Conservation (phyloP, 1,140 invertebrate species). For the Scaptomyza hsui region DNA sequence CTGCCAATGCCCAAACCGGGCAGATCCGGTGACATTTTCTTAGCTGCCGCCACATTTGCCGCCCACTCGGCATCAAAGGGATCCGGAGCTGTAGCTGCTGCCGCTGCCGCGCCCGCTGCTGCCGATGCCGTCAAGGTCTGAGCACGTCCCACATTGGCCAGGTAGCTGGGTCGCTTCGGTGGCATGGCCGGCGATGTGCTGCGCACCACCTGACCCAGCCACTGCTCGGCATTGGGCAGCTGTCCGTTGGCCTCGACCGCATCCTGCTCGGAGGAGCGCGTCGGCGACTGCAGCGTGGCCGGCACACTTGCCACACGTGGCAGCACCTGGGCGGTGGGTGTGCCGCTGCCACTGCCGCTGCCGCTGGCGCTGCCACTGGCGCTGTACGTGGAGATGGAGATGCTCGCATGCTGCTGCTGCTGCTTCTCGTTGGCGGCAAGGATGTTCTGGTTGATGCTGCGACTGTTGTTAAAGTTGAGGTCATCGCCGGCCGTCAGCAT, state of each 20-base stretch:
- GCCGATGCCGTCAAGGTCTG: slow-evolving; percentile 85
- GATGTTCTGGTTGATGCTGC: slow-evolving; percentile 86
- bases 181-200: slow-evolving; percentile 84
- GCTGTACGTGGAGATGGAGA: slow-evolving; percentile 52
- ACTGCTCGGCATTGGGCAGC: slow-evolving; percentile 90
- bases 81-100: slow-evolving; percentile 84
- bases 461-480: slow-evolving; percentile 85
- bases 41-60: slow-evolving; percentile 81
- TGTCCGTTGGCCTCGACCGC: slow-evolving; percentile 15
- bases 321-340: slow-evolving; percentile 61
- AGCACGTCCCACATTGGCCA: slow-evolving; percentile 86
- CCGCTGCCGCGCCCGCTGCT: slow-evolving; percentile 59
- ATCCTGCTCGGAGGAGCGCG: slow-evolving; percentile 51
- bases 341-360: slow-evolving; percentile 46
- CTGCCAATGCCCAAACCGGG: slow-evolving; percentile 42
- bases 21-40: slow-evolving; percentile 75
- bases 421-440: slow-evolving; percentile 81
- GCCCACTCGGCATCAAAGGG: slow-evolving; percentile 96
- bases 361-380: slow-evolving; percentile 45
- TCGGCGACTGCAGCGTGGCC: slow-evolving; percentile 46
- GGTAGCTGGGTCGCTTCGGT: slow-evolving; percentile 85
- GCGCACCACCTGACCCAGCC: slow-evolving; percentile 89
- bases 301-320: slow-evolving; percentile 45
- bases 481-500: slow-evolving; percentile 85
- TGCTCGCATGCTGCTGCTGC: slow-evolving; percentile 73